Conservation (phyloP, 2,797 vertebrate species). For the Chloroceryle inda region DNA sequence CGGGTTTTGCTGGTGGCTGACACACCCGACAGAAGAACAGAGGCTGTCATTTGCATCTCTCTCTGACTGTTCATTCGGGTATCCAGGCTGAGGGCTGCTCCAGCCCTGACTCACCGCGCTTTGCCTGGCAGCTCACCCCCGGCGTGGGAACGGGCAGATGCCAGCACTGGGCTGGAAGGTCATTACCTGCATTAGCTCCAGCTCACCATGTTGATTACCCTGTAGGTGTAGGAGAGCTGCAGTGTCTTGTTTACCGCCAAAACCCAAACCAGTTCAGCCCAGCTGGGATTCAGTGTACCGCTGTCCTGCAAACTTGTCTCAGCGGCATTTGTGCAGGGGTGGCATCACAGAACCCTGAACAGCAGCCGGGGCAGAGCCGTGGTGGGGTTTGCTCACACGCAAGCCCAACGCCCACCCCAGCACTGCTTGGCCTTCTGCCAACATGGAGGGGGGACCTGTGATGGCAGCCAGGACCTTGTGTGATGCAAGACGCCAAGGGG, state of each 20-base stretch:
- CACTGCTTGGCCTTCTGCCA: neutral
- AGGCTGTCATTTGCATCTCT: neutral
- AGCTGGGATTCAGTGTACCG: rapidly evolving
- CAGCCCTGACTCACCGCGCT: neutral
- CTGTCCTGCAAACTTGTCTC: neutral
- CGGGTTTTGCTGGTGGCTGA: neutral
- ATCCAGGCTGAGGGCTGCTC: neutral
- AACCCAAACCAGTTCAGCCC: neutral
- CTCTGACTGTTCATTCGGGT: neutral
- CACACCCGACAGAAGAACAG: neutral
- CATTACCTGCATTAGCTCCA: neutral
- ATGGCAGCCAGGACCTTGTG: rapidly evolving
- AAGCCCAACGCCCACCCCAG: rapidly evolving
- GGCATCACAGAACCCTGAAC: neutral
- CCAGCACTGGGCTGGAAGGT: rapidly evolving
- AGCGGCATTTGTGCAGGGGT: neutral
- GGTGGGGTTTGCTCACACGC: neutral
- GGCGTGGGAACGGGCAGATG: rapidly evolving
- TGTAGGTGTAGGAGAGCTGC: neutral
- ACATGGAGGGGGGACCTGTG: neutral
- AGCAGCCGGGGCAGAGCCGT: neutral
- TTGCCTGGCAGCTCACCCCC: neutral
- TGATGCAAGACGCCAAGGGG: neutral
- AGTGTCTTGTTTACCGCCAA: rapidly evolving
- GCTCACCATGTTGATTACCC: neutral